Evolutionary conservation across 2,888 invertebrate genomes (phyloP), one percentile per base, ranked within the genome.

Genomic region (Boloria selene): DNA sequence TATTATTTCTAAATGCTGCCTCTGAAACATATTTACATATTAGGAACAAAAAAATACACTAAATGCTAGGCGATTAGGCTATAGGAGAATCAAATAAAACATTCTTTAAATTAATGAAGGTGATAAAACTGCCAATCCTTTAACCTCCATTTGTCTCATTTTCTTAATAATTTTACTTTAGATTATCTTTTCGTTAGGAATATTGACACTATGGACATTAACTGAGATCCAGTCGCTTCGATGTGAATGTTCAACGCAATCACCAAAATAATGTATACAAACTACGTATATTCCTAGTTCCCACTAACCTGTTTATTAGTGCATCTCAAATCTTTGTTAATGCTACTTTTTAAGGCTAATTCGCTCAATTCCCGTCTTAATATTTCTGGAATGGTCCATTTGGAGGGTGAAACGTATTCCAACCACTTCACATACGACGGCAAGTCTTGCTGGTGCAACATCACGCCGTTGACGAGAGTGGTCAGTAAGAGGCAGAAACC

Each of bases 1-100:
- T 78, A 98, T 97, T 71, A 97, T 97, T 79, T 97, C 97, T 85
- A 96, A 96, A 77, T 96, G 95, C 77, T 97, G 96, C 70, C 97
- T 95, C 94, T 98, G 94, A 71, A 81, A 78, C 54, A 42, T 4
- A 53, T 38, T n/a, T 13, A 49, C 1, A 4, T 38, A 17, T 38
- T 0, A 53, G 7, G 10, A 7, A 31, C n/a, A 7, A 49, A n/a
- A 16, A 16, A 49, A 49, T 4, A 49, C 16, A 16, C 0, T 49
- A 16, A 4, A 38, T 38, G 0, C 10, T 10, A 7, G 10, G 31
- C 31, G 31, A 38, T 38, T n/a, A n/a, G n/a, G n/a, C n/a, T n/a
- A n/a, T n/a, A n/a, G n/a, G n/a, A n/a, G 31, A 31, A 31, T 31
- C 31, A 31, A 31, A 31, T n/a, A n/a, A n/a, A n/a, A n/a, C n/a